Percentiles rank a stretch among this genome's conserved stretches.
phyloP scores from a whole-genome alignment of 2,888 invertebrate genomes.

The Pollenia angustigena region DNA sequence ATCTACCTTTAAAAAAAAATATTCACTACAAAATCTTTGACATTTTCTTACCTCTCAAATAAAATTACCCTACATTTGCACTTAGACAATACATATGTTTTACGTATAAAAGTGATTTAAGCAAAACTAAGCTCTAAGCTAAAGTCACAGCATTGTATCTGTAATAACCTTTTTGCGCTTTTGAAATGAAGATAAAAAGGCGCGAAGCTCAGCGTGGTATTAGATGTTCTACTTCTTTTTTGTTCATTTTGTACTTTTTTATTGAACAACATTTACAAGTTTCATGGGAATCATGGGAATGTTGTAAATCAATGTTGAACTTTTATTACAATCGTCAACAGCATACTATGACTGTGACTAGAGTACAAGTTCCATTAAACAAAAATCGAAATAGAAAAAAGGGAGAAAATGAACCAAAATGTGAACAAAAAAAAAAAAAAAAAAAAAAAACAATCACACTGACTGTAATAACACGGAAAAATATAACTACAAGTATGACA shows the following conservation, averaged over 20 bases:
- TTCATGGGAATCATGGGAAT: constrained; percentile 74
- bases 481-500: constrained; percentile 1
- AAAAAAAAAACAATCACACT: background rate
- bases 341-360: constrained; percentile 40
- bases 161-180: constrained; percentile 36
- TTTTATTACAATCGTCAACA: constrained; percentile 75
- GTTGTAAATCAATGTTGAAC: constrained; percentile 76
- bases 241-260: constrained; percentile 45
- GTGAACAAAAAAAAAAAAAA: background rate
- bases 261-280: constrained; percentile 73
- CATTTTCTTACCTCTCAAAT: background rate
- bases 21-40: background rate
- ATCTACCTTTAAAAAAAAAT: background rate
- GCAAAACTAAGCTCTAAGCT: background rate
- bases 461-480: constrained; percentile 1
- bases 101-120: background rate
- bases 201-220: background rate
- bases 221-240: constrained; percentile 24
- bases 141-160: constrained; percentile 51
- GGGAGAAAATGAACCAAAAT: background rate
- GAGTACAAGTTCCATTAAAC: background rate
- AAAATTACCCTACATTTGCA: background rate
- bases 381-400: background rate
- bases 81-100: too few relatives aligned
- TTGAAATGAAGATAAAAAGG: background rate